Percentiles rank a stretch among this genome's conserved stretches.
Conservation (phyloP, 2,113 vertebrate species). For the Elaphurus davidianus region DNA sequence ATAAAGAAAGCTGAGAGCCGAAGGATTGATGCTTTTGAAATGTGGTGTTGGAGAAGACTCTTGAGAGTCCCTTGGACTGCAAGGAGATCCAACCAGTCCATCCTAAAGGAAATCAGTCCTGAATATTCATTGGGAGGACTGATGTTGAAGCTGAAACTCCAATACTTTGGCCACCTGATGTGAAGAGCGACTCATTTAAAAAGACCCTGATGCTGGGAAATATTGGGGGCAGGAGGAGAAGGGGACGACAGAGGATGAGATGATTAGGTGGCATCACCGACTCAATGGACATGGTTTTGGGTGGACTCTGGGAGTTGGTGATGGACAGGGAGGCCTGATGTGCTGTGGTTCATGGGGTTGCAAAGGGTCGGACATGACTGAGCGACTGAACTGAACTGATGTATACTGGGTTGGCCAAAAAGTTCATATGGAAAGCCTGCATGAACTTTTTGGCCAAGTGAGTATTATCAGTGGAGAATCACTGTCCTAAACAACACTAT, state of each 20-base stretch:
- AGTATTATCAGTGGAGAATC: not conserved
- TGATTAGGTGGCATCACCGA: too few species aligned
- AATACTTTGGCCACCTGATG: not conserved
- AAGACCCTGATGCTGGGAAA: not conserved
- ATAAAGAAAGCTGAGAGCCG: accelerated
- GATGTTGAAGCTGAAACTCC: not conserved
- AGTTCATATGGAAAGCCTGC: too few species aligned
- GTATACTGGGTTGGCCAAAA: not conserved
- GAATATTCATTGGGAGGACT: not conserved
- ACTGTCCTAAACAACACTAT: not conserved
- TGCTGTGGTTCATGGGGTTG: too few species aligned
- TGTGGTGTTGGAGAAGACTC: not conserved
- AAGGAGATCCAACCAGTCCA: not conserved
- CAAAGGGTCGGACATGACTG: too few species aligned
- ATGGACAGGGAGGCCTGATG: too few species aligned
- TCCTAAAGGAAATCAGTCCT: not conserved
- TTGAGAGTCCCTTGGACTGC: not conserved
- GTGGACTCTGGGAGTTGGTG: too few species aligned
- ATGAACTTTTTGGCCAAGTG: too few species aligned
- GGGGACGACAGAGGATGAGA: too few species aligned
- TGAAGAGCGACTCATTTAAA: not conserved
- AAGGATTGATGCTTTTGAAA: not conserved
- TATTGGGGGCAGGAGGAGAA: not conserved
- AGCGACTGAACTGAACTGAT: too few species aligned
- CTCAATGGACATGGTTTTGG: too few species aligned